These are phyloP conservation scores for Cyanoliseus patagonus DNA, from an alignment of 2,113 vertebrate species.

Conservation along the genomic window DNA sequence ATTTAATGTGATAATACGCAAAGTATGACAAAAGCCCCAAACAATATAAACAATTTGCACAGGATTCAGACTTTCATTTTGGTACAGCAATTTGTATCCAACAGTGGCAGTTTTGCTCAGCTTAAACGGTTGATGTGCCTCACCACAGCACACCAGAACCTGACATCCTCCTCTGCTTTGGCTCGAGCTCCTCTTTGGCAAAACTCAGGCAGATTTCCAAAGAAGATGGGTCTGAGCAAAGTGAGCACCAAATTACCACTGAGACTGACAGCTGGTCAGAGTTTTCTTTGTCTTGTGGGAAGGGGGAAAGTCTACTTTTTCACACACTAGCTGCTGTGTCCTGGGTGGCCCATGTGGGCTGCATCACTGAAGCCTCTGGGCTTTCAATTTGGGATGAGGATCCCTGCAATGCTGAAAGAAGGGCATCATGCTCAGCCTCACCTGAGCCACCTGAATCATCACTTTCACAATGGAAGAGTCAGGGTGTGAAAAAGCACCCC, in stretches of 20 bases:
- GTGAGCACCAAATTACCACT: not conserved
- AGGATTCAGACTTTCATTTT: not conserved
- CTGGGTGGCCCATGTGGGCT: not conserved
- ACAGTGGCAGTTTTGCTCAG: not conserved
- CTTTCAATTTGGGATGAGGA: not conserved
- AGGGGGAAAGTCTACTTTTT: not conserved
- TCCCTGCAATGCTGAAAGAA: not conserved
- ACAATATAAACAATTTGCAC: not conserved
- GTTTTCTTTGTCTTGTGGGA: not conserved
- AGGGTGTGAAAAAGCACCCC: not conserved
- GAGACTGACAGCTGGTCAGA: fast-evolving
- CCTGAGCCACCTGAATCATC: not conserved
- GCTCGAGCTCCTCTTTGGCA: not conserved
- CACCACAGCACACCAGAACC: not conserved
- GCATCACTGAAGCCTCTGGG: not conserved
- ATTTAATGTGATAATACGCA: constrained; percentile 28
- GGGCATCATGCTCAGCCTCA: not conserved
- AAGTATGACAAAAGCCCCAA: constrained; percentile 15
- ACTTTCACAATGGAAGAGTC: not conserved
- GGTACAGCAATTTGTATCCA: not conserved
- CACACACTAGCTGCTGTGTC: not conserved
- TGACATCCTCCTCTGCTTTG: not conserved
- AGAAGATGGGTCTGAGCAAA: not conserved
- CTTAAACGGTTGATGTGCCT: fast-evolving
- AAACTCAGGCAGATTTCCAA: not conserved